These are phyloP conservation scores for Dicaeum eximium DNA, from an alignment of 2,113 vertebrate species.

Conservation along the genomic window DNA sequence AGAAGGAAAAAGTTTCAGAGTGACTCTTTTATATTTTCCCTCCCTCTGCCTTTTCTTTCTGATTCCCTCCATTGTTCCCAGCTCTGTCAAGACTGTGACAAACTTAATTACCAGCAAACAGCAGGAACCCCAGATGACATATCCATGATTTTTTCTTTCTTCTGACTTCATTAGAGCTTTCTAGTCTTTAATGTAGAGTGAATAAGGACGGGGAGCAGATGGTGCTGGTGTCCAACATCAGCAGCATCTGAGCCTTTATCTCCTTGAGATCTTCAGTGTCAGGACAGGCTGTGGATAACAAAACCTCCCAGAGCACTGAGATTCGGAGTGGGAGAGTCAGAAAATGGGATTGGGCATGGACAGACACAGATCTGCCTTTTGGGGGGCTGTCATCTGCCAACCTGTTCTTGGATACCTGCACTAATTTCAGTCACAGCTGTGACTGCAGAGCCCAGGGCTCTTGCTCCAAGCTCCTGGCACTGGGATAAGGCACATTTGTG, in stretches of 20 bases:
- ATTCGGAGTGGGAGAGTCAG: background rate
- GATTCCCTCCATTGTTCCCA: constrained; percentile 26
- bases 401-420: background rate
- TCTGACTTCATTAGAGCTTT: constrained; percentile 22
- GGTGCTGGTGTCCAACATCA: background rate
- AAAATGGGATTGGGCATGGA: rapidly evolving
- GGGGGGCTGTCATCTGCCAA: background rate
- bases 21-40: constrained; percentile 22
- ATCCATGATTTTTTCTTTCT: background rate
- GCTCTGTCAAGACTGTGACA: constrained; percentile 53
- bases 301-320: rapidly evolving
- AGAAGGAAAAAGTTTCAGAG: constrained; percentile 19
- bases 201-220: constrained; percentile 21
- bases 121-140: constrained; percentile 46
- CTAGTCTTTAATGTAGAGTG: background rate
- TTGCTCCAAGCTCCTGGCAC: background rate
- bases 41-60: constrained; percentile 25
- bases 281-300: background rate
- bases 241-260: background rate
- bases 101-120: constrained; percentile 62
- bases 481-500: rapidly evolving
- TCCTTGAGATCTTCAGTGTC: background rate
- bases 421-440: background rate
- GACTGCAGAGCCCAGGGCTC: background rate
- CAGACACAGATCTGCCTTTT: background rate